Evolutionary conservation across 2,797 vertebrate species (phyloP), one percentile per base, ranked within the genome.

Genomic region (Phyllotis vaccarum): DNA sequence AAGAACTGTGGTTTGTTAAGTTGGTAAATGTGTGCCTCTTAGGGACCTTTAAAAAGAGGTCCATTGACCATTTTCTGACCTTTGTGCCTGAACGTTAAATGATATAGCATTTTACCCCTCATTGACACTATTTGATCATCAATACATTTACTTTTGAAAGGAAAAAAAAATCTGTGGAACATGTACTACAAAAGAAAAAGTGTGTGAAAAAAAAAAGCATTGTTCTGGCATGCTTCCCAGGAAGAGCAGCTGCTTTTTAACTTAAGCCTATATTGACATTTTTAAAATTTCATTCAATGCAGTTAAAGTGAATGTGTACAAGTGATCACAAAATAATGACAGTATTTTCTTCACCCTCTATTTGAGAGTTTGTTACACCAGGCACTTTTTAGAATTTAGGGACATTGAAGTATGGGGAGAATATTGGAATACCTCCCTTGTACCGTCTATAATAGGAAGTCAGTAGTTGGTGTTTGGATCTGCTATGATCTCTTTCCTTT

Each of bases 401-500:
- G 95, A 94, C 82, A 92, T 54, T 92, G 68, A 78, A 94, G n/a
- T 85, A 60, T 64, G 4, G 81, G 86, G 78, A 90, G 40, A 85
- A 52, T 80, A 78, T 74, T 89, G 75, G 27, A n/a, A 12, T 76
- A 76, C 31, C 46, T 91, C 75, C 93, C 91, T 83, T 37, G 90
- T 46, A 43, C 11, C 46, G 46, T 49, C 46, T 49, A 49, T 49
- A 49, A 49, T 49, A 9, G 46, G 46, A 49, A 49, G 46, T 9
- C 46, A 49, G 46, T 49, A 49, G 46, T 49, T 49, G 46, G 5
- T 9, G 5, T 49, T 49, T 49, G 5, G 46, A 49, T 86, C 21
- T 70, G 83, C 94, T 94, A 10, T 80, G 82, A 78, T 86, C 60
- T 19, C 93, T 97, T 97, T 79, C 86, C 5, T 96, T 95, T 94